A percentile compares a stretch with the other conserved stretches of the same genome.
Evolutionary conservation across 1,140 invertebrate species (phyloP).

Genomic region (Drosophila busckii): DNA sequence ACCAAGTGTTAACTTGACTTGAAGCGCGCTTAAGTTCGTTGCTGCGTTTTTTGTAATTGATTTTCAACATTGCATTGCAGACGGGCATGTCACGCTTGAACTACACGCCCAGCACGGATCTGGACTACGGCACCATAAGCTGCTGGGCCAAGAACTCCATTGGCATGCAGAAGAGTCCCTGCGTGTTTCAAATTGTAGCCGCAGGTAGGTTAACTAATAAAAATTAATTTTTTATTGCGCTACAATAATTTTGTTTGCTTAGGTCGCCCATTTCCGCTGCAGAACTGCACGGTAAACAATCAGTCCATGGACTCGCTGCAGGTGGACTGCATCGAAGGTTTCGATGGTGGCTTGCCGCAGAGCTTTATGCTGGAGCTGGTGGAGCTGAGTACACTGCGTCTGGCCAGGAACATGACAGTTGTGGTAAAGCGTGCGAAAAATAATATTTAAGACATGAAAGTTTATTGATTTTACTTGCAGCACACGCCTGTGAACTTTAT

Average conservation of each 20-base stretch:
- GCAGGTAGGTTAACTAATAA: slow-evolving; percentile 80
- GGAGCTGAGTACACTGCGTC: slow-evolving; percentile 81
- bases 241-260: slow-evolving; percentile 23
- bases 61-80: slow-evolving; percentile 50
- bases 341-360: slow-evolving; percentile 90
- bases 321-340: slow-evolving; percentile 89
- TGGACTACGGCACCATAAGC: slow-evolving; percentile 92
- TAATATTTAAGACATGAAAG: background rate
- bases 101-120: slow-evolving; percentile 90
- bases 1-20: too few relatives aligned
- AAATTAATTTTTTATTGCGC: background rate
- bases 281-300: slow-evolving; percentile 93
- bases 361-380: slow-evolving; percentile 88
- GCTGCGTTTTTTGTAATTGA: too few relatives aligned
- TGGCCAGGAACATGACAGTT: slow-evolving; percentile 76
- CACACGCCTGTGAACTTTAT: slow-evolving; percentile 84
- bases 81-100: slow-evolving; percentile 86
- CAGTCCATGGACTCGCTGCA: slow-evolving; percentile 89
- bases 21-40: too few relatives aligned
- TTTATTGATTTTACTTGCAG: slow-evolving; percentile 18
- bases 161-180: slow-evolving; percentile 90
- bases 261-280: slow-evolving; percentile 91
- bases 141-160: slow-evolving; percentile 91
- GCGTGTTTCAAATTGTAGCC: slow-evolving; percentile 89
- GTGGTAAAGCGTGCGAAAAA: slow-evolving; percentile 60